phyloP scores from a whole-genome alignment of 2,797 vertebrate genomes.

The Oreochromis grahami region DNA sequence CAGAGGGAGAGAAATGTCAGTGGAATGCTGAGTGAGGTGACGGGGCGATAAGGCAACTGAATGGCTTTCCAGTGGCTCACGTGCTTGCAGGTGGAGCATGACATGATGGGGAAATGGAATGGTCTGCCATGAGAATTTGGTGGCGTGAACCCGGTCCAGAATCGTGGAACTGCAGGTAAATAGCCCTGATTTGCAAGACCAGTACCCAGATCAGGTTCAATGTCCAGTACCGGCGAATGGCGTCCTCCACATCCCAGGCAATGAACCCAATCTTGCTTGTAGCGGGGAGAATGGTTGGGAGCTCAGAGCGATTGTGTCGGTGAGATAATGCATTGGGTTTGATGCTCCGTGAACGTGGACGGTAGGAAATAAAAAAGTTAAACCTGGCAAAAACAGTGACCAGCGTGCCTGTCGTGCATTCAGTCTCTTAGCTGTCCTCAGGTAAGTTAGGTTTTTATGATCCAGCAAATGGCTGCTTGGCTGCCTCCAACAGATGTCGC shows the following conservation, averaged over 20 bases:
- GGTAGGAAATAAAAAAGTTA: neutral
- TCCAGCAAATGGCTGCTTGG: accelerated
- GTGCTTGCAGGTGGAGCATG: neutral
- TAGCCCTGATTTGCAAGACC: neutral
- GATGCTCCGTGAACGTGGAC: neutral
- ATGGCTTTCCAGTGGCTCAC: neutral
- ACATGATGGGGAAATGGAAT: neutral
- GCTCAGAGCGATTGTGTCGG: neutral
- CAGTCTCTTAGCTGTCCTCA: neutral
- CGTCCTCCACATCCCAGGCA: neutral
- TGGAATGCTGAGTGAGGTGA: neutral
- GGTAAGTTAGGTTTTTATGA: neutral
- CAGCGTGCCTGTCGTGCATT: neutral
- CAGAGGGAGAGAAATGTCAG: neutral
- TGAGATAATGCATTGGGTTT: neutral
- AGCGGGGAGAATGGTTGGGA: neutral
- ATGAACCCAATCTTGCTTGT: neutral
- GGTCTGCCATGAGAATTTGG: neutral
- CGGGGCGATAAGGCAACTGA: neutral
- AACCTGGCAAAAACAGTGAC: neutral
- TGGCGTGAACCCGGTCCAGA: neutral
- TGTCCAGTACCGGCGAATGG: neutral
- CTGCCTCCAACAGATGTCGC: neutral
- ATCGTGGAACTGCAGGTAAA: neutral
- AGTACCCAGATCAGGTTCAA: neutral